Conservation (phyloP, 2,888 invertebrate genomes). For the Conus canariensis region DNA sequence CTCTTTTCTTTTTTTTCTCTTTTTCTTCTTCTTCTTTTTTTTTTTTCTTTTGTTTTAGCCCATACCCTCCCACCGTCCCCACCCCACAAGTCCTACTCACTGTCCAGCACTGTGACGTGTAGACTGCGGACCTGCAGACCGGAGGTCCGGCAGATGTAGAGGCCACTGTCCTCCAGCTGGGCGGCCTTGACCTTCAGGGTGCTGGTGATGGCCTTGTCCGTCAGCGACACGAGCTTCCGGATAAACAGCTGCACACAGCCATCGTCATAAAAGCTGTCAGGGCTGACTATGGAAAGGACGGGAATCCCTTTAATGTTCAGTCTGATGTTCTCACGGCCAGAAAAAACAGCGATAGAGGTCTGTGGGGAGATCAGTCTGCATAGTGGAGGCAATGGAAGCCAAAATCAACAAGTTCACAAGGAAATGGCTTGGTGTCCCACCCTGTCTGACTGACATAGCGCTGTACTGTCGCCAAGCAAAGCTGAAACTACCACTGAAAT, state of each 20-base stretch:
- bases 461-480: no score
- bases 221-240: conserved; percentile 60
- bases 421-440: no score
- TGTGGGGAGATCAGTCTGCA: no score
- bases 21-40: not conserved
- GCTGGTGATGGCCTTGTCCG: conserved; percentile 62
- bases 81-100: conserved; percentile 51
- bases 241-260: conserved; percentile 45
- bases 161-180: conserved; percentile 62
- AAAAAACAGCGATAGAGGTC: no score
- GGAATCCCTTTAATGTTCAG: no score
- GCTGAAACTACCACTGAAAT: no score
- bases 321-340: no score
- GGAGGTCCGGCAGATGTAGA: conserved; percentile 66
- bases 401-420: no score
- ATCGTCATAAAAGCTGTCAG: not conserved
- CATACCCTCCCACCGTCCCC: not conserved
- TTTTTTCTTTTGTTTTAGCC: not conserved
- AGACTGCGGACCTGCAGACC: conserved; percentile 59
- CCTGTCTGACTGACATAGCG: no score
- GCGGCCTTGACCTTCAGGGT: conserved; percentile 58
- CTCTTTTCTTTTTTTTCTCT: not conserved
- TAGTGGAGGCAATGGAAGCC: no score
- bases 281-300: no score
- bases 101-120: conserved; percentile 65